Evolutionary conservation across 2,888 invertebrate genomes (phyloP).

Genomic region (Alcis repandata): DNA sequence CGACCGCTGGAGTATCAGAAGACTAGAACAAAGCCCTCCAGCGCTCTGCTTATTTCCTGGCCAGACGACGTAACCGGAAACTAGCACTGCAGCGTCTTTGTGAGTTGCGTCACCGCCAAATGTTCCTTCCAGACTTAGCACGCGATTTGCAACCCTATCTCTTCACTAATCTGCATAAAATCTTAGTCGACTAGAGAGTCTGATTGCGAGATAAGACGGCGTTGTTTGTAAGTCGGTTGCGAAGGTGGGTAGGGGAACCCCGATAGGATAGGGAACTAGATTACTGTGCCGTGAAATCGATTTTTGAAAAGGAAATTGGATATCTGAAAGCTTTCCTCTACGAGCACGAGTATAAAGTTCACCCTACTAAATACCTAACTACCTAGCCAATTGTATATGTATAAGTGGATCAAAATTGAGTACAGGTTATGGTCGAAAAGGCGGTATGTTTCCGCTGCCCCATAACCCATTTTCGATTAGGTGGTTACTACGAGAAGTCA

Average conservation of each 20-base stretch:
- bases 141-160: conserved; percentile 34
- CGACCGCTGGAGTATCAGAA: conserved; percentile 48
- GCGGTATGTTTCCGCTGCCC: too few relatives aligned
- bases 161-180: conserved; percentile 3
- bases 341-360: not conserved
- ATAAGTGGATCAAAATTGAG: not conserved
- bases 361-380: not conserved
- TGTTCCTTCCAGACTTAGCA: conserved; percentile 24
- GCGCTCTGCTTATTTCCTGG: conserved; percentile 79
- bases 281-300: not conserved
- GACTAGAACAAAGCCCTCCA: conserved; percentile 64
- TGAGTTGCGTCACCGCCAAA: conserved; percentile 41
- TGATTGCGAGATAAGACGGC: conserved; percentile 7
- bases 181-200: not conserved
- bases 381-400: too few relatives aligned
- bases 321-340: conserved; percentile 49
- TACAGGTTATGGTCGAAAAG: not conserved
- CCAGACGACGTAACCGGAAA: conserved; percentile 80
- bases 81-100: conserved; percentile 61
- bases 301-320: conserved; percentile 66
- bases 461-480: too few relatives aligned
- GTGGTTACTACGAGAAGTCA: too few relatives aligned
- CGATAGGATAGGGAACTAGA: conserved; percentile 2
- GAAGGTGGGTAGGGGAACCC: conserved; percentile 1
- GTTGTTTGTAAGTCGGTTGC: conserved; percentile 9